Conservation (phyloP, 2,888 invertebrate species). For the Apotomis betuletana region DNA sequence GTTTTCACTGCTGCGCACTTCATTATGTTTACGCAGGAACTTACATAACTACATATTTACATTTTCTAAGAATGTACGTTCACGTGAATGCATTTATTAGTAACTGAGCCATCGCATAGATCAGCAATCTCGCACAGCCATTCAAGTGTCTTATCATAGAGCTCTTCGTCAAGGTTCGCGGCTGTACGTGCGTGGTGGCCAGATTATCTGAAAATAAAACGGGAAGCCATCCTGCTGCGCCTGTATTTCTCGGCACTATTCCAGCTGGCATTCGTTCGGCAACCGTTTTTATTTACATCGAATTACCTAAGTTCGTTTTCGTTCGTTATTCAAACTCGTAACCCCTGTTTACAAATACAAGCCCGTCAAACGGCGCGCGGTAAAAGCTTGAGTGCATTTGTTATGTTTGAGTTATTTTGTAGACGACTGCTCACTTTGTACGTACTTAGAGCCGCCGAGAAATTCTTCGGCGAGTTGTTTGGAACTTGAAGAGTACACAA, state of each 20-base stretch:
- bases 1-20: too few species aligned
- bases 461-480: slow-evolving; percentile 60
- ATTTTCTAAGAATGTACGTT: too few species aligned
- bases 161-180: slow-evolving; percentile 22
- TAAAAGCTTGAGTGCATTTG: slow-evolving; percentile 44
- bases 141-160: slow-evolving; percentile 24
- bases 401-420: slow-evolving; percentile 65
- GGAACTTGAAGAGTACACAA: slow-evolving; percentile 61
- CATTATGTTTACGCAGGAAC: too few species aligned
- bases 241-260: slow-evolving; percentile 35
- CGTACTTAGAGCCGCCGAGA: slow-evolving; percentile 51
- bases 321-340: slow-evolving; percentile 20
- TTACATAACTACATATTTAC: too few species aligned
- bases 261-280: slow-evolving; percentile 38
- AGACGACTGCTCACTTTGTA: slow-evolving; percentile 62
- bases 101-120: background rate
- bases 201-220: slow-evolving; percentile 39
- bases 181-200: slow-evolving; percentile 25
- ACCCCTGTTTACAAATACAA: slow-evolving; percentile 37
- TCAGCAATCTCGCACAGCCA: background rate
- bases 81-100: too few species aligned
- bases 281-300: slow-evolving; percentile 36
- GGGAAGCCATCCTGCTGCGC: slow-evolving; percentile 24
- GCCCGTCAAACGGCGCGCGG: slow-evolving; percentile 33
- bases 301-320: slow-evolving; percentile 31